Evolutionary conservation across 2,113 vertebrate genomes (phyloP), one percentile per base, ranked within the genome.

Genomic region (Tringa solitaria): DNA sequence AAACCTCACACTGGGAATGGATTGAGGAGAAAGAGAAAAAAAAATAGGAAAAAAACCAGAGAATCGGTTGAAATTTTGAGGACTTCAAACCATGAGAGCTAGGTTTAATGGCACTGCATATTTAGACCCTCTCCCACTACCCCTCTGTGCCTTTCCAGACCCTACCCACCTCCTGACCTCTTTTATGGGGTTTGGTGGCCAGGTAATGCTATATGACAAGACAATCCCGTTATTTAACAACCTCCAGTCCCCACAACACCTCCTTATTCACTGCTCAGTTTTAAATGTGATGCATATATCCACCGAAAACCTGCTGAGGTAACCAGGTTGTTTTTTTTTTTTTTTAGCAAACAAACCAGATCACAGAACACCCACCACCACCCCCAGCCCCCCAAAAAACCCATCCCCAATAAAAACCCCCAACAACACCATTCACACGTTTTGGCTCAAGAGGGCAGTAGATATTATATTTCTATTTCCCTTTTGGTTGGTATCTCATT

Each of bases 401-500:
- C 82, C 65, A n/a, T n/a, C n/a, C n/a, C n/a, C n/a, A n/a, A n/a
- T n/a, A 39, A 39, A 39, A 39, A 51, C 70, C 82, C 78, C 93
- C 91, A 86, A 94, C 73, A 37, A 14, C 69, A 51, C 63, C 91
- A 90, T 48, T 88, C 94, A 85, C 35, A 39, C 60, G 22, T 89
- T 94, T 94, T 93, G 94, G 96, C 95, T 97, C 89, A 86, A 94
- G 93, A 97, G 97, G 97, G 93, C 96, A 94, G 73, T 17, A 86
- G 95, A 95, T 77, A 94, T 94, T 96, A 75, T 59, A 53, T 81
- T 91, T 96, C 33, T 1, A 76, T 72, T 96, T 87, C 81, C 94
- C 94, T 96, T 95, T 95, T 65, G 84, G 94, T 94, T 86, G 93
- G 90, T 14, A 81, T 87, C 82, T 70, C 75, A 27, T 56, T 70